Evolutionary conservation across 2,113 vertebrate species (phyloP).

Genomic region (Ciconia maguari): DNA sequence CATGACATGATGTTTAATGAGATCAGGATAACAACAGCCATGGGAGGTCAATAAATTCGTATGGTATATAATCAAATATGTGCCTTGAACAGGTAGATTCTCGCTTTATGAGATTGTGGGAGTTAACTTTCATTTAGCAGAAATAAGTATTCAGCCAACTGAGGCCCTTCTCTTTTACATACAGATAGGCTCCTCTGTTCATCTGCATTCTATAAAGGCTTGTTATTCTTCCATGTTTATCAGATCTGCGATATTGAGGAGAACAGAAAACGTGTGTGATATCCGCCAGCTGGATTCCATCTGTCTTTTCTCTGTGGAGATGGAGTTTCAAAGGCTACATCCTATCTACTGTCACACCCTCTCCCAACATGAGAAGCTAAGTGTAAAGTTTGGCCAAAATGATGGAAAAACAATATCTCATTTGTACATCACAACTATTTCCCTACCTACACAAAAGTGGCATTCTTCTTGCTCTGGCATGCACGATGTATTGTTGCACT

Average conservation of each 20-base stretch:
- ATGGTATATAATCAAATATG: neutral
- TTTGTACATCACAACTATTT: constrained; percentile 46
- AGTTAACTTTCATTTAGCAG: constrained; percentile 51
- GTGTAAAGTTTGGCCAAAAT: constrained; percentile 58
- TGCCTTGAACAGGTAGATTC: constrained; percentile 3
- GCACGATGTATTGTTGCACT: constrained; percentile 4
- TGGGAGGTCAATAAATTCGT: constrained; percentile 14
- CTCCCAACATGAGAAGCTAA: constrained; percentile 44
- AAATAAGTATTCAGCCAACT: constrained; percentile 38
- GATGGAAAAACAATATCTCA: constrained; percentile 59
- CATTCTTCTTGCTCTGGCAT: constrained; percentile 61
- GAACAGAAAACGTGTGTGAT: constrained; percentile 64
- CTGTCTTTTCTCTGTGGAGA: constrained; percentile 54
- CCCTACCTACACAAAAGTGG: constrained; percentile 55
- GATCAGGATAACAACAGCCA: neutral
- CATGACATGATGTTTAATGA: neutral
- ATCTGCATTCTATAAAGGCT: constrained; percentile 58
- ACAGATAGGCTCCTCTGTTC: constrained; percentile 46
- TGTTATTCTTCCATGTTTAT: constrained; percentile 59
- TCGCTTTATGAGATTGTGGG: constrained; percentile 33
- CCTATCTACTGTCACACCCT: constrained; percentile 59
- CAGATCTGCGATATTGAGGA: constrained; percentile 47
- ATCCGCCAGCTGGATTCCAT: constrained; percentile 69
- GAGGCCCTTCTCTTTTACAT: constrained; percentile 53
- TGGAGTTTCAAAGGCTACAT: constrained; percentile 60